Percentiles rank a stretch among this genome's conserved stretches.
Evolutionary conservation across 2,113 vertebrate genomes (phyloP).

Genomic region (Pygoscelis antarcticus): DNA sequence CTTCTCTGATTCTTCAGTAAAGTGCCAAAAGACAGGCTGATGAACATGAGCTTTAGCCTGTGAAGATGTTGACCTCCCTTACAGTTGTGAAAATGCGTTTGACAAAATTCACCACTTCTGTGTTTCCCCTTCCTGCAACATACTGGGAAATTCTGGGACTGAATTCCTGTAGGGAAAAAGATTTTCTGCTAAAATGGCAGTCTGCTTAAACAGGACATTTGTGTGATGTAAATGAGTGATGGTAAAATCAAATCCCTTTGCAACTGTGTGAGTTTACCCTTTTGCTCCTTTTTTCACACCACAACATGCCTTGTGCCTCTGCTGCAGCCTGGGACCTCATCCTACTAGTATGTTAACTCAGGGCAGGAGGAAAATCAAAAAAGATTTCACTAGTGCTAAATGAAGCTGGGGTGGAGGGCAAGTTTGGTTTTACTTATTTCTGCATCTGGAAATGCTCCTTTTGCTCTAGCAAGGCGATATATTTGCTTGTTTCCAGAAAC

Average conservation of each 20-base stretch:
- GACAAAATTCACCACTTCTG: background rate
- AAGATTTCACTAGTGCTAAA: accelerated
- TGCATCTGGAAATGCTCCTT: accelerated
- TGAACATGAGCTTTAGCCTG: background rate
- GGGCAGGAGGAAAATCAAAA: background rate
- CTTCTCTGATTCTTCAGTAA: background rate
- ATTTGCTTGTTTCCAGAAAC: background rate
- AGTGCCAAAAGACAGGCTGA: background rate
- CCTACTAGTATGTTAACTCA: background rate
- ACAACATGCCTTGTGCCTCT: accelerated
- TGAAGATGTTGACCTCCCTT: background rate
- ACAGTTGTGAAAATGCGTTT: accelerated
- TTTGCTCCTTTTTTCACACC: background rate
- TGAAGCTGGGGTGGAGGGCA: accelerated
- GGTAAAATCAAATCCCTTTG: background rate
- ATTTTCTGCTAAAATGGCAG: background rate
- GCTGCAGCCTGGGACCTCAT: background rate
- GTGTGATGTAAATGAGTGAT: background rate
- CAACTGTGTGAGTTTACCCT: accelerated
- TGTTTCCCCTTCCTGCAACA: background rate
- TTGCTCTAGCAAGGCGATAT: accelerated
- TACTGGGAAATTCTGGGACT: background rate
- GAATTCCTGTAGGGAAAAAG: background rate
- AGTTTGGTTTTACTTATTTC: accelerated
- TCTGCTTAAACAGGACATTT: background rate